These are phyloP conservation scores for Carcharodon carcharias DNA, from an alignment of 2,797 vertebrate species.

Conservation along the genomic window DNA sequence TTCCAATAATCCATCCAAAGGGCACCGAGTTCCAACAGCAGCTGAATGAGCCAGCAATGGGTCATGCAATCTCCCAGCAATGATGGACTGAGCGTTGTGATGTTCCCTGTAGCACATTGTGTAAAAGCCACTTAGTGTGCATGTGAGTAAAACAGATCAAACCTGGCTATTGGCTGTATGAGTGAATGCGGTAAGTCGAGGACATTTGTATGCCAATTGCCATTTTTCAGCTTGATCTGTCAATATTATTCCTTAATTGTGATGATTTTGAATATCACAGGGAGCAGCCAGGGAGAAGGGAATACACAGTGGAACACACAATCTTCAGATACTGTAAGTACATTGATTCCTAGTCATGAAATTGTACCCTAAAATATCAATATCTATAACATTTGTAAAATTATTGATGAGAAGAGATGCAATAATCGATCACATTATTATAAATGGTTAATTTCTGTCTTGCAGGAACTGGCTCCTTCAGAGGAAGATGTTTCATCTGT, in stretches of 20 bases:
- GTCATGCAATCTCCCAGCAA: neutral
- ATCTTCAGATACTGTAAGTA: neutral
- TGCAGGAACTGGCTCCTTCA: neutral
- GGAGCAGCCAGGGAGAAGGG: neutral
- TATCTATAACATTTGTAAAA: neutral
- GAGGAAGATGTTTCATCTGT: neutral
- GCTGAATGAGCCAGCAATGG: neutral
- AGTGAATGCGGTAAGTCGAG: neutral
- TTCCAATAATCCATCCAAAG: neutral
- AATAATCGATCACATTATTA: neutral
- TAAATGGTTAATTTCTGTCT: neutral
- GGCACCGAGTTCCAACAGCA: neutral
- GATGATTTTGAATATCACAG: neutral
- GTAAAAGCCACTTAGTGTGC: neutral
- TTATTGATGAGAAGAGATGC: neutral
- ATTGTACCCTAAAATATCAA: neutral
- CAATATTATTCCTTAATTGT: neutral
- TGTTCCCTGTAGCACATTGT: neutral
- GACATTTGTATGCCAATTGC: neutral
- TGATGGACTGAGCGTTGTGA: neutral
- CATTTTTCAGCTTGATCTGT: neutral
- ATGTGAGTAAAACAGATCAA: neutral
- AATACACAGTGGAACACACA: neutral
- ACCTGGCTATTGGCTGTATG: neutral
- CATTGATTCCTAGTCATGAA: neutral